Evolutionary conservation across 1,140 invertebrate genomes (phyloP), one percentile per base, ranked within the genome.

Genomic region (Drosophila busckii): DNA sequence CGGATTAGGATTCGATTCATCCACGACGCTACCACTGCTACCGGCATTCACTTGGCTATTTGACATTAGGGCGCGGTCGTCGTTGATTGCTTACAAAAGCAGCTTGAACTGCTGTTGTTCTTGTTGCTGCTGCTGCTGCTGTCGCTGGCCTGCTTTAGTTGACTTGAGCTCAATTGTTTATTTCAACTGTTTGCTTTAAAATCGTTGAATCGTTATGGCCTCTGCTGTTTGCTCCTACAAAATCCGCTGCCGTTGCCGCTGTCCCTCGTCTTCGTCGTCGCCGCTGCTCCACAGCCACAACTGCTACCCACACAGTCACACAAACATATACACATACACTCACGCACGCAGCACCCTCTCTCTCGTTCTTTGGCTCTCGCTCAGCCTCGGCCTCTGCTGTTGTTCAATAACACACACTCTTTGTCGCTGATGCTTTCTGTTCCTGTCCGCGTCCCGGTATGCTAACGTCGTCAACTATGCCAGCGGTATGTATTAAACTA

Each of bases 61-160:
- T 84, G 84, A 85, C 84, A 85, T 85, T 82, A 69, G 76, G 76
- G 76, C 60, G 76, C 76, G 76, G 76, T 82, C 73, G 70, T 55
- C 35, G 50, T 9, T 44, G 31, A 22, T 49, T 46, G 34, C 44
- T 62, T 37, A 58, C 53, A 50, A 58, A 63, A 63, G 60, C 60
- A 59, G 46, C n/a, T 64, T 50, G 7, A 50, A 52, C 75, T 60
- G 55, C 63, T 64, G 69, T 46, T 59, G 34, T 32, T 59, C 31
- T 32, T 44, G 40, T 34, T 65, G 41, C 46, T 44, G 37, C 26
- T 49, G 40, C 44, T 53, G 45, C 34, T 78, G 40, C 46, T 48
- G 45, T 32, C 15, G 20, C 19, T 50, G 26, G 34, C 37, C 12
- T 42, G 28, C 19, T 42, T 44, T 52, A 31, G 61, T 34, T 50